phyloP scores from a whole-genome alignment of 35 echinoderm and acorn worm species.

The Ptychodera flava region DNA sequence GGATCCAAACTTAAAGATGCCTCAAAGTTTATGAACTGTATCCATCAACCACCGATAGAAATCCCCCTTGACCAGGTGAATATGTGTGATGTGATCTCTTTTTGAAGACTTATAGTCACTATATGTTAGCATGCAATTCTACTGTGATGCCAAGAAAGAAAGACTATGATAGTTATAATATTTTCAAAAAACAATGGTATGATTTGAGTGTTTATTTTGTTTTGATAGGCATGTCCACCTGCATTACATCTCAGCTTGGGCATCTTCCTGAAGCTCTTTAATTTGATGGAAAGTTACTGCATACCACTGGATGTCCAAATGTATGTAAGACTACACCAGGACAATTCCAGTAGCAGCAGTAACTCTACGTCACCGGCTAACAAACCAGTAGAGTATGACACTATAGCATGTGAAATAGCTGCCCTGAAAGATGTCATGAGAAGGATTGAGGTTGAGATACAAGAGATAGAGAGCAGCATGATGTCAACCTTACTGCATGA shows the following conservation, averaged over 20 bases:
- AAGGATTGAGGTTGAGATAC: background rate
- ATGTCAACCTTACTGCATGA: background rate
- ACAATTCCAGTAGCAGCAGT: background rate
- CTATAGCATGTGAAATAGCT: background rate
- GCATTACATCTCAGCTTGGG: conserved; percentile 13
- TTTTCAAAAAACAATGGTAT: background rate
- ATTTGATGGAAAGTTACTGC: conserved; percentile 9
- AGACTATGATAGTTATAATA: background rate
- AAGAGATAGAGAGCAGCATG: background rate
- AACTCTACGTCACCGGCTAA: background rate
- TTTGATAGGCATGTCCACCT: conserved; percentile 4
- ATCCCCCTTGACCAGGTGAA: background rate
- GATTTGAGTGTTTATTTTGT: background rate
- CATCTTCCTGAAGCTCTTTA: conserved; percentile 24
- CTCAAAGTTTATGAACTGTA: background rate
- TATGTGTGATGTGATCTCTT: background rate
- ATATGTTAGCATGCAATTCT: too few species aligned
- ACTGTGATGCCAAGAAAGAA: background rate
- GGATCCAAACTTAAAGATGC: background rate
- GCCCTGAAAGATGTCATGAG: background rate
- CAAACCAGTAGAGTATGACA: background rate
- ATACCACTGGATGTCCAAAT: background rate
- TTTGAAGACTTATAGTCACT: too few species aligned
- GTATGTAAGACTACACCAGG: background rate
- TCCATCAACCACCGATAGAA: background rate